Percentiles rank a stretch among this genome's conserved stretches.
phyloP scores from a whole-genome alignment of 2,113 vertebrate species.

The Cavia porcellus region DNA sequence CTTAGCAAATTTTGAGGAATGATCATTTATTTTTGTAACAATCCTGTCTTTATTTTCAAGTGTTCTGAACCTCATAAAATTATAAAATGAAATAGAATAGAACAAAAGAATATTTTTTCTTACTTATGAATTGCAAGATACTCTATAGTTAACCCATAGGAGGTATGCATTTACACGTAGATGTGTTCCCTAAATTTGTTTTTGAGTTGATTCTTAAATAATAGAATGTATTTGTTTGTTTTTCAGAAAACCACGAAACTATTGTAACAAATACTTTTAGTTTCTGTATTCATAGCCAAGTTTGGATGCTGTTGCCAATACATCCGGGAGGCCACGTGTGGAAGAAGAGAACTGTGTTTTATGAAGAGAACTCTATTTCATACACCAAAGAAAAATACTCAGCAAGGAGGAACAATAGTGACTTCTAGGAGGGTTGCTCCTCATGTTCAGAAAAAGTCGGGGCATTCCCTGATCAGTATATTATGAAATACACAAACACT shows the following conservation, averaged over 20 bases:
- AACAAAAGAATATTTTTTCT: not conserved
- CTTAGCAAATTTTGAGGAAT: not conserved
- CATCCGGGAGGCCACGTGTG: not conserved
- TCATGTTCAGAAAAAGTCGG: not conserved
- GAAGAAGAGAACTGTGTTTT: not conserved
- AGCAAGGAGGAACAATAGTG: not conserved
- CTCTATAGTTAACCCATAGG: not conserved
- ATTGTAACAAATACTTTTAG: not conserved
- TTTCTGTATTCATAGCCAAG: not conserved
- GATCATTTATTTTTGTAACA: not conserved
- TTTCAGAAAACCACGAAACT: not conserved
- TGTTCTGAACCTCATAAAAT: not conserved
- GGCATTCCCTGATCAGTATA: not conserved
- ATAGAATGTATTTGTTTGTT: not conserved
- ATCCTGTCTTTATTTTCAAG: not conserved
- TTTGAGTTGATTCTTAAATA: not conserved
- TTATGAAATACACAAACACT: not conserved
- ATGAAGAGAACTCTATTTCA: not conserved
- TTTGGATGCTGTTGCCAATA: not conserved
- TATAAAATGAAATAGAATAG: not conserved
- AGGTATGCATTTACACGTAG: not conserved
- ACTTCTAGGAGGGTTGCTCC: not conserved
- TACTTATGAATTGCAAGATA: not conserved
- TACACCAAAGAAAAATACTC: not conserved
- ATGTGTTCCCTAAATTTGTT: not conserved